Percentiles rank a stretch among this genome's conserved stretches.
Evolutionary conservation across 2,113 vertebrate species (phyloP).

Genomic region (Scophthalmus maximus): DNA sequence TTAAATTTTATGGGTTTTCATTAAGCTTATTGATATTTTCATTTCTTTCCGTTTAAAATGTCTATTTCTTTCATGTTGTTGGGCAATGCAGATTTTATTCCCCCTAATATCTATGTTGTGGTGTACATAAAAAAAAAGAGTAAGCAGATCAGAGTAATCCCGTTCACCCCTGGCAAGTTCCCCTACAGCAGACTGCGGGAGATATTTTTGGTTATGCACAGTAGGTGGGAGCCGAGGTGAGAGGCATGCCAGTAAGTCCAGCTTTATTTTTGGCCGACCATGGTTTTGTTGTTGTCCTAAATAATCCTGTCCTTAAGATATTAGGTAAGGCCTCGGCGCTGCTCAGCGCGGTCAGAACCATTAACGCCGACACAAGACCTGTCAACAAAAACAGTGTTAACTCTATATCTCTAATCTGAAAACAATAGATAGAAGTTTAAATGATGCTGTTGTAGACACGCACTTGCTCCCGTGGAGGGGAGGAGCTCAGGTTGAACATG

Average conservation of each 20-base stretch:
- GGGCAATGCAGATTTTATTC: not conserved
- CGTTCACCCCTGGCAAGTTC: not conserved
- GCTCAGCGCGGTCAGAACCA: not conserved
- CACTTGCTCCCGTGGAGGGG: conserved; percentile 7
- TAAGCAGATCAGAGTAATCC: conserved; percentile 36
- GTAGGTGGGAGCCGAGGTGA: conserved; percentile 18
- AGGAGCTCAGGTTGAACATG: conserved; percentile 3
- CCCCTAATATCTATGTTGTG: not conserved
- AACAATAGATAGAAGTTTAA: conserved; percentile 44
- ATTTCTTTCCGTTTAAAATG: not conserved
- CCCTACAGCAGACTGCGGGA: not conserved
- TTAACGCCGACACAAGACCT: not conserved
- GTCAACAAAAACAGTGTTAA: not conserved
- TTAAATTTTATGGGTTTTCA: no score
- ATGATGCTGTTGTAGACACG: not conserved
- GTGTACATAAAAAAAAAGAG: not conserved
- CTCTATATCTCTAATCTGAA: conserved; percentile 32
- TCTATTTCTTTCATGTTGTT: not conserved
- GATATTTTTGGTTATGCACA: conserved; percentile 20
- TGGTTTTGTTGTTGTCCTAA: not conserved
- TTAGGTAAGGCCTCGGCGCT: conserved; percentile 36
- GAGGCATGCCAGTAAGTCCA: not conserved
- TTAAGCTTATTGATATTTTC: no score
- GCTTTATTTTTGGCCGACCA: not conserved
- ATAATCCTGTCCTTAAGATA: not conserved